A percentile compares a stretch with the other conserved stretches of the same genome.
These are phyloP conservation scores for Perccottus glenii DNA, from an alignment of 2,113 vertebrate genomes.

Conservation along the genomic window DNA sequence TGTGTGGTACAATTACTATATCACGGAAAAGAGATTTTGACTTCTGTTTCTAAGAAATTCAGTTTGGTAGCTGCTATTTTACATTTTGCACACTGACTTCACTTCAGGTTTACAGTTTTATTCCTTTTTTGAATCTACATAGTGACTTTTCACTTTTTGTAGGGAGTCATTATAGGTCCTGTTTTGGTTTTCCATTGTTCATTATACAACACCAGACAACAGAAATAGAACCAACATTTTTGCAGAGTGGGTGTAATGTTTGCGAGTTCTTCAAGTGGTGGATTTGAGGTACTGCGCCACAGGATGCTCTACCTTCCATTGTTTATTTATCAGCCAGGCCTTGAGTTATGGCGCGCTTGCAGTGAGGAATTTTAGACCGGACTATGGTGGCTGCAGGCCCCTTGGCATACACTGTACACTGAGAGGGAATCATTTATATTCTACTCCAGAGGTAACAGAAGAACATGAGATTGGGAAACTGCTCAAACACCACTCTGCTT, in stretches of 20 bases:
- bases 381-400: constrained; percentile 75
- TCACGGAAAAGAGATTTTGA: no score
- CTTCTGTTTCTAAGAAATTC: no score
- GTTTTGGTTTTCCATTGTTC: no score
- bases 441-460: constrained; percentile 82
- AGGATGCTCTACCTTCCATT: constrained; percentile 67
- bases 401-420: constrained; percentile 76
- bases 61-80: no score
- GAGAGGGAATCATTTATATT: constrained; percentile 83
- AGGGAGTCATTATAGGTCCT: no score
- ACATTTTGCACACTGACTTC: no score
- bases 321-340: constrained; percentile 80
- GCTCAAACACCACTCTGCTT: constrained; percentile 79
- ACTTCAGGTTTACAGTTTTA: no score
- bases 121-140: no score
- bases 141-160: no score
- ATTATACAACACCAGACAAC: no score
- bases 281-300: constrained; percentile 52
- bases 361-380: constrained; percentile 79
- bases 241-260: constrained; percentile 19
- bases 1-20: no score
- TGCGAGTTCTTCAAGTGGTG: constrained; percentile 63
- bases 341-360: constrained; percentile 73
- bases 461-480: constrained; percentile 83
- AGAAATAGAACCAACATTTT: not conserved